These are phyloP conservation scores for Meteorus colon DNA, from an alignment of 2,888 invertebrate species.

Conservation along the genomic window DNA sequence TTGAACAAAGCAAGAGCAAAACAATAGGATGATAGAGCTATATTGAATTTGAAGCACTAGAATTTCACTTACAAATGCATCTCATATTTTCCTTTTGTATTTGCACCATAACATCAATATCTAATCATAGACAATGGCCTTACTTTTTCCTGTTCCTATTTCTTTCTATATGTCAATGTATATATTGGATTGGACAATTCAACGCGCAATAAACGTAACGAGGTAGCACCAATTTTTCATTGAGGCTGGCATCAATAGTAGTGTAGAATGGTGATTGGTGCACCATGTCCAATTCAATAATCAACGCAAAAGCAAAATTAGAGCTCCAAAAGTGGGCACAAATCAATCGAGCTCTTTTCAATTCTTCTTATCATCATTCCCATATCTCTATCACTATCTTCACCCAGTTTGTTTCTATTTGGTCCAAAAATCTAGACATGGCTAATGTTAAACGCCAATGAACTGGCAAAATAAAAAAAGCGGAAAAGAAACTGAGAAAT, in stretches of 20 bases:
- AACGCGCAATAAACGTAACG: constrained; percentile 30
- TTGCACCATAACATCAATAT: not conserved
- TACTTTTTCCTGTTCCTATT: not conserved
- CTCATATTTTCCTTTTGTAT: not conserved
- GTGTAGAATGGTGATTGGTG: not conserved
- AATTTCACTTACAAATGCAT: constrained; percentile 7
- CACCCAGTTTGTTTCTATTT: not conserved
- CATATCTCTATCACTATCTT: not conserved
- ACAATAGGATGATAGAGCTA: not conserved
- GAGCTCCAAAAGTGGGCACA: constrained; percentile 1
- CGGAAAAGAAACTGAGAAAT: constrained; percentile 20
- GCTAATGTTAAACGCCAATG: not conserved
- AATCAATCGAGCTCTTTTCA: constrained; percentile 33
- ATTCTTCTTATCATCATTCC: too few species aligned
- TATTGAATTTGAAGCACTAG: constrained; percentile 2
- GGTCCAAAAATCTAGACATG: not conserved
- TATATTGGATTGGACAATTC: constrained; percentile 24
- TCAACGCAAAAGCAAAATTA: constrained; percentile 28
- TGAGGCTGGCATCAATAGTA: not conserved
- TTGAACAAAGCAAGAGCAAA: constrained; percentile 15
- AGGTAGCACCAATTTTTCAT: constrained; percentile 1
- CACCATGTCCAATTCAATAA: constrained; percentile 21
- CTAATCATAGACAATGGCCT: not conserved
- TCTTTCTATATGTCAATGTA: not conserved
- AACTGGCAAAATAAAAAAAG: constrained; percentile 16